A percentile compares a stretch with the other conserved stretches of the same genome.
phyloP scores from a whole-genome alignment of 2,797 vertebrate species.

The Crenichthys baileyi region DNA sequence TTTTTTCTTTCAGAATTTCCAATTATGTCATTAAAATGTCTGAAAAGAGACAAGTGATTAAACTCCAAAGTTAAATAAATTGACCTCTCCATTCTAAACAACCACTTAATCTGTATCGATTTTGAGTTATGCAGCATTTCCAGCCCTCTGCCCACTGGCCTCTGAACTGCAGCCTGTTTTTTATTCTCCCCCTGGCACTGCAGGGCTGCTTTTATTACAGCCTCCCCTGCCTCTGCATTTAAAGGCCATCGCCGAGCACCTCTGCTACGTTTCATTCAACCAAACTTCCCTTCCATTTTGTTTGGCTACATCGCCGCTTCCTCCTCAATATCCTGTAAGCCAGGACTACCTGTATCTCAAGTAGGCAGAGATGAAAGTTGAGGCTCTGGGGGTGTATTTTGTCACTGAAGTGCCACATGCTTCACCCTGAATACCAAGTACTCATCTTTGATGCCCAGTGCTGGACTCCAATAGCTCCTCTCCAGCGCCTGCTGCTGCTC shows the following conservation, averaged over 20 bases:
- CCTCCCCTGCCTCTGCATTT: conserved; percentile 52
- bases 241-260: conserved; percentile 56
- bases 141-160: conserved; percentile 60
- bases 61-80: conserved; percentile 69
- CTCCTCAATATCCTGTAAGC: conserved; percentile 57
- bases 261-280: conserved; percentile 57
- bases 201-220: conserved; percentile 67
- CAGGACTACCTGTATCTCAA: conserved; percentile 72
- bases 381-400: conserved; percentile 67
- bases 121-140: conserved; percentile 63
- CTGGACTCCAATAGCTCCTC: conserved; percentile 59
- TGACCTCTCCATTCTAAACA: conserved; percentile 64
- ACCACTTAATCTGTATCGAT: conserved; percentile 77
- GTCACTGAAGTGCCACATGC: conserved; percentile 71
- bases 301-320: conserved; percentile 56
- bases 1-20: conserved; percentile 31
- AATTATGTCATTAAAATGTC: conserved; percentile 53
- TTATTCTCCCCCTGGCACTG: conserved; percentile 56
- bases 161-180: conserved; percentile 50
- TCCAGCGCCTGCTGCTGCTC: conserved; percentile 51
- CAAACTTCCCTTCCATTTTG: conserved; percentile 60
- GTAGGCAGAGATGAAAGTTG: conserved; percentile 72
- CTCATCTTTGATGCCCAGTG: conserved; percentile 68
- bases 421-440: conserved; percentile 72
- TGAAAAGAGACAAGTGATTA: conserved; percentile 56